A percentile compares a stretch with the other conserved stretches of the same genome.
Evolutionary conservation across 2,113 vertebrate species (phyloP).

Genomic region (Acanthisitta chloris): DNA sequence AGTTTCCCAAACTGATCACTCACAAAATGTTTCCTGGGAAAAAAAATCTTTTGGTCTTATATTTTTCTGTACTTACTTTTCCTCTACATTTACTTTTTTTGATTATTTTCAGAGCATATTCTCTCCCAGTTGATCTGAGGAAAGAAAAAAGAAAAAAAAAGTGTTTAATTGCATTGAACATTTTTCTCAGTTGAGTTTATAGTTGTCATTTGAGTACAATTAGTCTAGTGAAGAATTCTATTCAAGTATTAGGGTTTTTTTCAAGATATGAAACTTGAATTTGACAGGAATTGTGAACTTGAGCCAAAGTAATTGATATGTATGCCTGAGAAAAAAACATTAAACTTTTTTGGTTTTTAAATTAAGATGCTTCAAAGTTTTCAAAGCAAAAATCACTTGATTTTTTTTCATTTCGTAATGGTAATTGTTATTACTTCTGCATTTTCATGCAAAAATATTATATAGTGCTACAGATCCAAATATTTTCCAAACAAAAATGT

Average conservation of each 20-base stretch:
- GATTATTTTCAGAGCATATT: conserved; percentile 98
- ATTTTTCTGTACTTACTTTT: conserved; percentile 80
- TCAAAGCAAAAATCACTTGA: neutral
- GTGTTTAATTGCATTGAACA: neutral
- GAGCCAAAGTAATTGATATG: neutral
- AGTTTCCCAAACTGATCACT: neutral
- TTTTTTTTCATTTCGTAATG: neutral
- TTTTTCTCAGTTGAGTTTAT: neutral
- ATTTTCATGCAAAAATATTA: neutral
- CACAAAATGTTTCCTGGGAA: neutral
- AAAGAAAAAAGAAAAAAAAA: conserved; percentile 27
- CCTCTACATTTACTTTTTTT: conserved; percentile 97
- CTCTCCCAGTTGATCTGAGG: conserved; percentile 87
- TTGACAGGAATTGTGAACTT: neutral
- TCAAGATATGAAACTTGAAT: neutral
- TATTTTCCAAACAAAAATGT: neutral
- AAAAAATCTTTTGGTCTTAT: neutral
- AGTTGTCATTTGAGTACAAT: neutral
- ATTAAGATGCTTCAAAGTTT: neutral
- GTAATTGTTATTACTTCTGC: neutral
- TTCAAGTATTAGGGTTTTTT: neutral
- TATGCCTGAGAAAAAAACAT: neutral
- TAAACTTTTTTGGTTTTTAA: neutral
- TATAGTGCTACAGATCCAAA: neutral
- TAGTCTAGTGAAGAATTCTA: neutral